phyloP scores from a whole-genome alignment of 2,888 invertebrate species.

The Ormia ochracea region DNA sequence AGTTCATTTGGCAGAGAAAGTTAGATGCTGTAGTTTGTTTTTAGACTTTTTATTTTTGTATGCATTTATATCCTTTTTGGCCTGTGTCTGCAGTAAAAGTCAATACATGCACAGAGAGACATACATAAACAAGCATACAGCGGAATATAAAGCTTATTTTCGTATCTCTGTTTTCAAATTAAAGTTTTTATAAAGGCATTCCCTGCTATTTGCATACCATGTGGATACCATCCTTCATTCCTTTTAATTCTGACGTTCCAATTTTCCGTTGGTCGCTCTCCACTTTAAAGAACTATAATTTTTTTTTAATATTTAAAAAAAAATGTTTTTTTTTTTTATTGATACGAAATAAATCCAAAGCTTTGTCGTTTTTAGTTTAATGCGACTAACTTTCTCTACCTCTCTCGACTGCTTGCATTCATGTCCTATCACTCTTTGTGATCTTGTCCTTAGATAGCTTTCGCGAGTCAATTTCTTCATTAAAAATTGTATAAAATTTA shows the following conservation, averaged over 20 bases:
- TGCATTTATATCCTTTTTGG: slow-evolving; percentile 6
- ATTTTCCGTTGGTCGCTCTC: background rate
- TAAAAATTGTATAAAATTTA: no score
- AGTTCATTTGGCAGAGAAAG: slow-evolving; percentile 62
- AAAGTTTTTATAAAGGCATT: slow-evolving; percentile 39
- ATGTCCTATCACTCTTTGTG: no score
- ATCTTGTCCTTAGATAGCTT: no score
- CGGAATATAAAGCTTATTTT: slow-evolving; percentile 48
- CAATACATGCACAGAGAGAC: slow-evolving; percentile 1
- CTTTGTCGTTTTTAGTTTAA: no score
- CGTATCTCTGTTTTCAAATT: slow-evolving; percentile 27
- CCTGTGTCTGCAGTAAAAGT: slow-evolving; percentile 12
- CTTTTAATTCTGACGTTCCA: background rate
- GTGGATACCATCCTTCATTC: slow-evolving; percentile 6
- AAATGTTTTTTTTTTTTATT: slow-evolving; percentile 6
- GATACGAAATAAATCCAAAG: no score
- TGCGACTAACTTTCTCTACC: no score
- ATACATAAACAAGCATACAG: no score
- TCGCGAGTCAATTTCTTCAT: no score
- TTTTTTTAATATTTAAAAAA: background rate
- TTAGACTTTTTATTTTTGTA: background rate
- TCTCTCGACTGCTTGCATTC: no score
- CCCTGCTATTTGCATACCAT: slow-evolving; percentile 15
- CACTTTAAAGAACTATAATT: background rate
- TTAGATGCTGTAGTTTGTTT: slow-evolving; percentile 41